Conservation (phyloP, 2,797 vertebrate species). For the Sebastes variabilis region DNA sequence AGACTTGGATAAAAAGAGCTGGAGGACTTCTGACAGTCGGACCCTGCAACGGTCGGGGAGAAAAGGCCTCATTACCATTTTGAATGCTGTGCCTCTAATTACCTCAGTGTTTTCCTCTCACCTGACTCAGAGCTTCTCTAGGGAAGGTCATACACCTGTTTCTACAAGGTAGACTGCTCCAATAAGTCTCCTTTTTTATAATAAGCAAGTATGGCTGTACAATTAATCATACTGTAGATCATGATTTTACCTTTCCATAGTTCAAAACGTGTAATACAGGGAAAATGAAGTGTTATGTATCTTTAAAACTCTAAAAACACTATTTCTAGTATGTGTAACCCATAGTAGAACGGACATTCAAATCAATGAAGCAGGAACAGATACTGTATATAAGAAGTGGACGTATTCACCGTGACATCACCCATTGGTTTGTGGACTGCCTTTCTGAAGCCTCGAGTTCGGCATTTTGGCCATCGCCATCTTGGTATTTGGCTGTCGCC, state of each 20-base stretch:
- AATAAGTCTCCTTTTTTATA: background rate
- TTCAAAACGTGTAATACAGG: background rate
- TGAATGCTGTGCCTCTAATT: constrained; percentile 58
- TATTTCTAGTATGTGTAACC: background rate
- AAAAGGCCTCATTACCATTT: constrained; percentile 64
- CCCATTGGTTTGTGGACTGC: no score
- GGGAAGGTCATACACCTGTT: constrained; percentile 62
- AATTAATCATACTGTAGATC: background rate
- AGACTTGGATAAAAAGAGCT: constrained; percentile 54
- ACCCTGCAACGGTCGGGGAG: constrained; percentile 23
- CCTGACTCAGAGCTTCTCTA: constrained; percentile 52
- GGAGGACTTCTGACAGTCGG: constrained; percentile 41
- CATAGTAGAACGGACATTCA: no score
- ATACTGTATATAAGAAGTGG: no score
- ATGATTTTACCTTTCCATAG: background rate
- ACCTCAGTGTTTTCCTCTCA: constrained; percentile 65
- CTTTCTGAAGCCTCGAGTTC: no score
- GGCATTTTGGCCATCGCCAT: no score
- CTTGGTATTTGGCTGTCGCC: no score
- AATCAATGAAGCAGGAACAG: no score
- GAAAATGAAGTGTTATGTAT: background rate
- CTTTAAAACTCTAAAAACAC: background rate
- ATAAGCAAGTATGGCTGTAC: background rate
- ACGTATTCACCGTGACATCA: no score
- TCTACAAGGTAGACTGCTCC: background rate